A percentile compares a stretch with the other conserved stretches of the same genome.
phyloP scores from a whole-genome alignment of 2,797 vertebrate species.

The Melanotaenia trifasciata region DNA sequence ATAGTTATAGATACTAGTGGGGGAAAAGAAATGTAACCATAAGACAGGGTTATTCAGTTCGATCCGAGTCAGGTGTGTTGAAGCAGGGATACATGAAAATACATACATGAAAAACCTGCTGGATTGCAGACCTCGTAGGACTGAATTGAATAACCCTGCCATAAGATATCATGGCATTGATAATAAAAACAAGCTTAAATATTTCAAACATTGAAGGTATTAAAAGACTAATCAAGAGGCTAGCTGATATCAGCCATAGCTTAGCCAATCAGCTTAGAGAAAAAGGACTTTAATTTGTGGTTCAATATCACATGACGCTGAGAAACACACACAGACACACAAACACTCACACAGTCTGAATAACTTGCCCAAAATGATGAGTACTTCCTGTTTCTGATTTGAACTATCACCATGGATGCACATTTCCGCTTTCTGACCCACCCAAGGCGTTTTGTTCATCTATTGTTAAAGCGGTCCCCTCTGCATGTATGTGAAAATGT shows the following conservation, averaged over 20 bases:
- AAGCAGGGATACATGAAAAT: too few relatives aligned
- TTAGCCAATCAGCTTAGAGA: not conserved
- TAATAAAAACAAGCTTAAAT: too few relatives aligned
- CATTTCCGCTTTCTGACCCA: slow-evolving; percentile 77
- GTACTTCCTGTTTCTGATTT: slow-evolving; percentile 69
- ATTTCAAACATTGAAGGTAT: slow-evolving; percentile 5
- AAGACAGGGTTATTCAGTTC: too few relatives aligned
- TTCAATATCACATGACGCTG: slow-evolving; percentile 48
- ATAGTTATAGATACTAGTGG: not conserved
- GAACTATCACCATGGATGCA: slow-evolving; percentile 64
- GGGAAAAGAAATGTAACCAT: not conserved
- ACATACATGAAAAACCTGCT: too few relatives aligned
- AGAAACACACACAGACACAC: slow-evolving; percentile 2
- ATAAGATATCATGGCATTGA: too few relatives aligned
- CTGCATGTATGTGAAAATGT: slow-evolving; percentile 21
- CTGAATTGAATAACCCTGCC: too few relatives aligned
- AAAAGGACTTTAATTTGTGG: not conserved
- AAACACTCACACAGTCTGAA: slow-evolving; percentile 6
- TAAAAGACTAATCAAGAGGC: not conserved
- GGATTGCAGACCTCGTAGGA: too few relatives aligned
- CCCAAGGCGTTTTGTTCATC: slow-evolving; percentile 48
- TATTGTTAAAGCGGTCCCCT: slow-evolving; percentile 26
- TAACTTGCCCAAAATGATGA: slow-evolving; percentile 47
- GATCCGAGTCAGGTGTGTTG: too few relatives aligned
- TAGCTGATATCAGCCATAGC: not conserved